These are phyloP conservation scores for Lytechinus variegatus DNA, from an alignment of 35 echinoderm and acorn worm species.

Conservation along the genomic window DNA sequence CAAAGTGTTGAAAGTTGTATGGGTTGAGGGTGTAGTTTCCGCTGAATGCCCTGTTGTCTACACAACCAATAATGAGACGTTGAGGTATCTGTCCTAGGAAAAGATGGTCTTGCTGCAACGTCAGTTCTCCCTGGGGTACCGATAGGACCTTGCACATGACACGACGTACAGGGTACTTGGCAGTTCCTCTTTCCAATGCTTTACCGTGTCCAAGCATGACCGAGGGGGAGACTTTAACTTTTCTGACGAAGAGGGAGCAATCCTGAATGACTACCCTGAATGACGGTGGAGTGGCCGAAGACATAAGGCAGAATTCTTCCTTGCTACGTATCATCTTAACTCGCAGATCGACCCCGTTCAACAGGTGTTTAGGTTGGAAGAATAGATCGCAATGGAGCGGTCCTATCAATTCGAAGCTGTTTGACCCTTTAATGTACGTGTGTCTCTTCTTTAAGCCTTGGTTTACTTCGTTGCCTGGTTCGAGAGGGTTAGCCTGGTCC, in stretches of 20 bases:
- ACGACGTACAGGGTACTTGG: constrained; percentile 70
- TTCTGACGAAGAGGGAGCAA: constrained; percentile 52
- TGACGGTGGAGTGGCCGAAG: background rate
- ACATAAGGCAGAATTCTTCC: constrained; percentile 29
- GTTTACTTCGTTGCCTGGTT: background rate
- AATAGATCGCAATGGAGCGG: constrained; percentile 52
- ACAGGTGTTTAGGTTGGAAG: background rate
- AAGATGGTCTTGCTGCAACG: constrained; percentile 66
- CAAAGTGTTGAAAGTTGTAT: constrained; percentile 46
- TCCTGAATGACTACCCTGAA: constrained; percentile 58
- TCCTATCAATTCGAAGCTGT: constrained; percentile 54
- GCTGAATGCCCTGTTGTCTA: constrained; percentile 53
- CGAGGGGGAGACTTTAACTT: constrained; percentile 56
- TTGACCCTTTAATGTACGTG: background rate
- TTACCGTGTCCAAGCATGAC: constrained; percentile 41
- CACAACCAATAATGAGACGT: constrained; percentile 58
- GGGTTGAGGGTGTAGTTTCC: constrained; percentile 46
- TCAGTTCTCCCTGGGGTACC: constrained; percentile 63
- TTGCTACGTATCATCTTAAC: background rate
- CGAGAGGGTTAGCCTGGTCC: background rate
- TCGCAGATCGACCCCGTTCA: background rate
- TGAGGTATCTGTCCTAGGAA: constrained; percentile 71
- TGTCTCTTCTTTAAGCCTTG: constrained; percentile 57
- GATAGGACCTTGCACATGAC: constrained; percentile 72
- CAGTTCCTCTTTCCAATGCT: constrained; percentile 63